Conservation (phyloP, 2,113 vertebrate genomes). For the Vidua chalybeata region DNA sequence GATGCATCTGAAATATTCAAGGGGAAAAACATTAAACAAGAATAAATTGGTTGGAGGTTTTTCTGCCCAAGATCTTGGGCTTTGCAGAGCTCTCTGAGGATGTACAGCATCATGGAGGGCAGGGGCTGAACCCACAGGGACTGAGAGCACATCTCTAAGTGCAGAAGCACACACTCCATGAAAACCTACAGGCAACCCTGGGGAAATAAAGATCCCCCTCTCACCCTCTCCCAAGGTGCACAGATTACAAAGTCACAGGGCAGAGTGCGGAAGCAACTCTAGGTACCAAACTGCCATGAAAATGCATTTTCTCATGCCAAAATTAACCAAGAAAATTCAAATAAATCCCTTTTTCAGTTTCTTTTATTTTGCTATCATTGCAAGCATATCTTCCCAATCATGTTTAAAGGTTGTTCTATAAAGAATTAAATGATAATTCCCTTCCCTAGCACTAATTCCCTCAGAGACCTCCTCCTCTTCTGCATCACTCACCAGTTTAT, state of each 20-base stretch:
- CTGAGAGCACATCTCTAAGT: neutral
- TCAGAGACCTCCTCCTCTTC: neutral
- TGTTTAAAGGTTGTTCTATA: conserved; percentile 7
- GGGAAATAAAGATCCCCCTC: neutral
- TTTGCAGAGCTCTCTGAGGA: neutral
- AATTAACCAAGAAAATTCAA: conserved; percentile 48
- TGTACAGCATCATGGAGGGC: neutral
- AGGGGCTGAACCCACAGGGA: neutral
- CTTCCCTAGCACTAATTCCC: neutral
- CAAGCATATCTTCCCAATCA: neutral
- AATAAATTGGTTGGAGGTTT: neutral
- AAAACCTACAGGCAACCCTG: neutral
- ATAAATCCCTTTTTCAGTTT: conserved; percentile 11
- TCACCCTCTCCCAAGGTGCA: neutral
- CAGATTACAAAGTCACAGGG: neutral
- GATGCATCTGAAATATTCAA: neutral
- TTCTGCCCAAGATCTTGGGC: neutral
- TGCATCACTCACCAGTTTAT: neutral
- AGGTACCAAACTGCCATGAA: neutral
- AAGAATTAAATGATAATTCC: conserved; percentile 27
- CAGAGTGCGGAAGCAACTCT: neutral
- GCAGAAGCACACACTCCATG: neutral
- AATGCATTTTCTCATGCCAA: conserved; percentile 21
- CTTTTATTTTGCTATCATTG: neutral
- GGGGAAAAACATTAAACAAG: neutral